Evolutionary conservation across 2,113 vertebrate species (phyloP).

Genomic region (Paradoxurus hermaphroditus): DNA sequence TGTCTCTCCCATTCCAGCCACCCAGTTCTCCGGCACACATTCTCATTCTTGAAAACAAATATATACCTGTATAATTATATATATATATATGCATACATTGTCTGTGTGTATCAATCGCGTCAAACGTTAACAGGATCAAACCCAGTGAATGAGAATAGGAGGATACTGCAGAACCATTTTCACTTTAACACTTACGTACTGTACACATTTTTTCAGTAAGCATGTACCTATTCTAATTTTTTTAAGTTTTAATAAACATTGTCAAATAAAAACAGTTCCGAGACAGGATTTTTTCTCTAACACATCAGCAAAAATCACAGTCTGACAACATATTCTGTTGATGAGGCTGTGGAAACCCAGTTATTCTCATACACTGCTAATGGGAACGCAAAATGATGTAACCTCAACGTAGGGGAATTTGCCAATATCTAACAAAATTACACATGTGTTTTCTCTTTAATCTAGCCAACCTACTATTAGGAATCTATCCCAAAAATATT

Average conservation of each 20-base stretch:
- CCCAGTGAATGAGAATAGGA: not conserved
- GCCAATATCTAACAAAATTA: not conserved
- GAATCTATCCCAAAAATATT: slow-evolving; percentile 8
- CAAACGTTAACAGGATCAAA: not conserved
- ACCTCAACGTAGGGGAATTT: not conserved
- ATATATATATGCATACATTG: not conserved
- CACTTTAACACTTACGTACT: not conserved
- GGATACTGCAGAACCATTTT: not conserved
- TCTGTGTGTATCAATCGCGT: not conserved
- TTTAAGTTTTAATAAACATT: not conserved
- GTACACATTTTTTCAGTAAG: not conserved
- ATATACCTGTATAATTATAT: not conserved
- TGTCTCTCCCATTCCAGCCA: not conserved
- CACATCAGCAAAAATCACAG: not conserved
- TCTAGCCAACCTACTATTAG: not conserved
- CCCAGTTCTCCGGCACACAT: not conserved
- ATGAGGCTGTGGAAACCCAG: not conserved
- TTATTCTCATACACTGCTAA: not conserved
- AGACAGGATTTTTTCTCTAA: not conserved
- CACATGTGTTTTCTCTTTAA: not conserved
- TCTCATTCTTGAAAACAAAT: not conserved
- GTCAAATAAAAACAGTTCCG: not conserved
- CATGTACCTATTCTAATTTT: not conserved
- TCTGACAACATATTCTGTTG: not conserved
- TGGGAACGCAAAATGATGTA: not conserved